A percentile compares a stretch with the other conserved stretches of the same genome.
Conservation (phyloP, 2,888 invertebrate species). For the Apodemia duryi region DNA sequence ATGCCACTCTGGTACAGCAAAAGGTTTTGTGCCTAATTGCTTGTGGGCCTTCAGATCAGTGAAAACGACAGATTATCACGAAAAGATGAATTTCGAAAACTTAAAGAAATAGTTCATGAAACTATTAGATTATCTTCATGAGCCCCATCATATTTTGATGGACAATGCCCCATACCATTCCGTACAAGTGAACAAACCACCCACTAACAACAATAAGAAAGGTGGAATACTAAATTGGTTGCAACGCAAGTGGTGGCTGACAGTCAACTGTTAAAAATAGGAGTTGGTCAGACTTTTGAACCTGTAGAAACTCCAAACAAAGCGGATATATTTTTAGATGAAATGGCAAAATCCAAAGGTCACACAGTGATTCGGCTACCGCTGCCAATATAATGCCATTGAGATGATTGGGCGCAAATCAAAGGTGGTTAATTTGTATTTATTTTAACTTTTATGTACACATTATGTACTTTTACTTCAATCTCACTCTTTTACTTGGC, state of each 20-base stretch:
- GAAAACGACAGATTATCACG: too few species aligned
- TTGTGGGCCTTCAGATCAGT: too few species aligned
- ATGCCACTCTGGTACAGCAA: constrained; percentile 29
- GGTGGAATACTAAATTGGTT: constrained; percentile 26
- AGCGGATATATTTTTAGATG: constrained; percentile 23
- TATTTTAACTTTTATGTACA: too few species aligned
- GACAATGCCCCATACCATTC: constrained; percentile 25
- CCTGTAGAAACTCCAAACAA: too few species aligned
- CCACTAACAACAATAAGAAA: constrained; percentile 25
- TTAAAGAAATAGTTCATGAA: constrained; percentile 25
- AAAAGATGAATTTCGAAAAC: constrained; percentile 28
- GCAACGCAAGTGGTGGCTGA: constrained; percentile 19
- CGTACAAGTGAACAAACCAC: constrained; percentile 23
- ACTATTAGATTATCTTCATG: constrained; percentile 23
- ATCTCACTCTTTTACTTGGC: too few species aligned
- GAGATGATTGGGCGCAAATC: constrained; percentile 21
- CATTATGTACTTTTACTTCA: too few species aligned
- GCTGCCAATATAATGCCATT: constrained; percentile 31
- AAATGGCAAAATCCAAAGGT: constrained; percentile 27
- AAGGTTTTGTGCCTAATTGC: constrained; percentile 23
- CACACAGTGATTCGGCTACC: constrained; percentile 28
- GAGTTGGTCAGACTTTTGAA: too few species aligned
- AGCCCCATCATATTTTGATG: constrained; percentile 27
- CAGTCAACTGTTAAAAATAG: too few species aligned
- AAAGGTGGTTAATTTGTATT: too few species aligned